Evolutionary conservation across 2,888 invertebrate species (phyloP).

Genomic region (Spilosoma lubricipeda): DNA sequence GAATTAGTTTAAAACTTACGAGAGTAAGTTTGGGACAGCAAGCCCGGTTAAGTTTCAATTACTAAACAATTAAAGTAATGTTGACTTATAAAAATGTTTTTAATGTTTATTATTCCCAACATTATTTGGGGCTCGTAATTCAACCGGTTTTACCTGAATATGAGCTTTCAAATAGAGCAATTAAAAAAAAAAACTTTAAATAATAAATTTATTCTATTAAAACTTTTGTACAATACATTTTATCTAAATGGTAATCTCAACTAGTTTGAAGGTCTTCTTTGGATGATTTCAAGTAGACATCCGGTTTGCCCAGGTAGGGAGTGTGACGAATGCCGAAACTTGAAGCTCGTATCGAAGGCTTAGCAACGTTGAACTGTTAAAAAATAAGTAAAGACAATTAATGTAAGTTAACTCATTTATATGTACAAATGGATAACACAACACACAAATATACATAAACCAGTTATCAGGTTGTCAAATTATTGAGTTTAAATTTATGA

Average conservation of each 20-base stretch:
- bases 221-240: not conserved
- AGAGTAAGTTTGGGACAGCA: constrained; percentile 20
- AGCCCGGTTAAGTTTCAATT: constrained; percentile 29
- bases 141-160: no score
- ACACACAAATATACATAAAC: not conserved
- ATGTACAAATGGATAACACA: not conserved
- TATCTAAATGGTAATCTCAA: not conserved
- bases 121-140: no score
- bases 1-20: constrained; percentile 58
- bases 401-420: not conserved
- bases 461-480: not conserved
- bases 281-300: constrained; percentile 61
- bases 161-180: no score
- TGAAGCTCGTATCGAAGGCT: constrained; percentile 64
- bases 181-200: not conserved
- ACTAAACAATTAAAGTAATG: not conserved
- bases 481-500: not conserved
- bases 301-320: constrained; percentile 63
- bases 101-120: no score
- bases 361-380: constrained; percentile 67
- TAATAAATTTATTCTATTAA: constrained; percentile 3
- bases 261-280: constrained; percentile 51
- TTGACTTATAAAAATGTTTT: not conserved
- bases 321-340: constrained; percentile 76
- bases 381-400: constrained; percentile 5